Conservation (phyloP, 2,113 vertebrate species). For the Spermophilus dauricus region DNA sequence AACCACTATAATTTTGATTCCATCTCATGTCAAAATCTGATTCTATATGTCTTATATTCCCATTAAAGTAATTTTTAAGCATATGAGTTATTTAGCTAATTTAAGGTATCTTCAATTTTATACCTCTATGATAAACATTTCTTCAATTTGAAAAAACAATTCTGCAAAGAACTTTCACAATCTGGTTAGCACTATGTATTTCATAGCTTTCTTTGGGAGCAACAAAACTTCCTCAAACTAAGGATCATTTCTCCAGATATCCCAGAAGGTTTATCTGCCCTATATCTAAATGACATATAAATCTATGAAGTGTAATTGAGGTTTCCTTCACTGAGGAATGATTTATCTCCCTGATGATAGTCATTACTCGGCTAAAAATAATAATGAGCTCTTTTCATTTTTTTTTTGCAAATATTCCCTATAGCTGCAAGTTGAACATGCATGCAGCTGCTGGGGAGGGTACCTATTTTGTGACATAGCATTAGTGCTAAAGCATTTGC, state of each 20-base stretch:
- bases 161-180: neutral
- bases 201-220: neutral
- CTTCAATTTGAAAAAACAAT: neutral
- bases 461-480: conserved; percentile 61
- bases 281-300: neutral
- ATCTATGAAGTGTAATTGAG: neutral
- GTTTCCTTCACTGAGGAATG: conserved; percentile 51
- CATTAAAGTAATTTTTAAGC: neutral
- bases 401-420: conserved; percentile 75
- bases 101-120: neutral
- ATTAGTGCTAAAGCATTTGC: conserved; percentile 21
- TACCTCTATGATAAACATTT: neutral
- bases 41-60: neutral
- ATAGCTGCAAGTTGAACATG: conserved; percentile 41
- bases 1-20: neutral
- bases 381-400: conserved; percentile 76
- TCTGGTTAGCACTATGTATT: neutral
- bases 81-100: neutral
- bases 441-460: conserved; percentile 22
- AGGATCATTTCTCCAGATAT: neutral
- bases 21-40: conserved; percentile 21
- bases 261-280: neutral
- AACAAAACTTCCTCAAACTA: neutral
- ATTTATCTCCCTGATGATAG: conserved; percentile 68
- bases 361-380: conserved; percentile 80